Evolutionary conservation across 2,888 invertebrate genomes (phyloP), one percentile per base, ranked within the genome.

Genomic region (Ormyrus pomaceus): DNA sequence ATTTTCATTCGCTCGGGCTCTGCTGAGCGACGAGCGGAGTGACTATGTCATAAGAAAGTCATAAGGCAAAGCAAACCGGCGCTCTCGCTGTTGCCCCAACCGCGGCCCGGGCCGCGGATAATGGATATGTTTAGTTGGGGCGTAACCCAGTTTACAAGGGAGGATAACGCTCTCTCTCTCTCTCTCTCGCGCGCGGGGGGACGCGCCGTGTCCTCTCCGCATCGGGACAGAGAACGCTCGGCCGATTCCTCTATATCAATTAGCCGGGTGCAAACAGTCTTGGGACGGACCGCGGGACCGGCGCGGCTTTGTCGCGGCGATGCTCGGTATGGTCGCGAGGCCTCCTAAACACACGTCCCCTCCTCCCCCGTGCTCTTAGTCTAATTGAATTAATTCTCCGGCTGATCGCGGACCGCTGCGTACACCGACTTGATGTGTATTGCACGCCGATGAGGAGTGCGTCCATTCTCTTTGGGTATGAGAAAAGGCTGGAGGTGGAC

Each of bases 111-210:
- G 19, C 19, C n/a, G 34, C 45, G 5, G 11, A 77, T 84, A 87
- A 86, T 86, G 84, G 85, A 86, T 87, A 86, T 84, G 85, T 86
- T 85, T 86, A 86, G 85, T 84, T 83, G 83, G 19, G 82, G 82
- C 81, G 84, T 84, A 84, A 83, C 82, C 83, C 77, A 83, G 84
- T 87, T 87, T 85, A 81, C 84, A 83, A 83, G 82, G 84, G 83
- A 19, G 84, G 85, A 86, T 85, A 87, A 87, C 85, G 83, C 72
- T 58, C n/a, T 59, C n/a, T 59, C 10, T 11, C 62, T 45, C 46
- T 62, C 46, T n/a, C 3, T 9, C 51, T 51, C 53, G 51, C 13
- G 11, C 68, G 46, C 11, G 46, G 10, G n/a, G 64, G 19, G 19
- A 2, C 1, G 11, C 48, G 55, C 11, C 34, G 10, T 19, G 48